Evolutionary conservation across 1,140 invertebrate genomes (phyloP), one percentile per base, ranked within the genome.

Genomic region (Listronotus bonariensis): DNA sequence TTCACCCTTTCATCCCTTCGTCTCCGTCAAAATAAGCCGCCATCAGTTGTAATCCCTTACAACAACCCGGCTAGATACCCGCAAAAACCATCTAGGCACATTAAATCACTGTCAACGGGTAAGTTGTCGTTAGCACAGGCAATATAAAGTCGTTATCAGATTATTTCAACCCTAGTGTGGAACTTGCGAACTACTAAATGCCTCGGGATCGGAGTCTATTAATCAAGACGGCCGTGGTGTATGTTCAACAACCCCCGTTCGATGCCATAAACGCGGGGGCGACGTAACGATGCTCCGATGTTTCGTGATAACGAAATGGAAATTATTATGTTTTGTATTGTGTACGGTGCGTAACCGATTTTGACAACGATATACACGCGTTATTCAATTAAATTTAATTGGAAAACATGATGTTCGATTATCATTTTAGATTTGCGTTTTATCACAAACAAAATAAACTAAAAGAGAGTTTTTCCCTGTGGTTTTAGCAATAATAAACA

Each of bases 141-240:
- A 64, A 59, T 49, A 64, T 59, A 58, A 58, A 71, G 69, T 71
- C 69, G 69, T 71, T 71, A 71, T 71, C 69, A 71, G 69, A 71
- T 71, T 71, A 71, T 59, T 71, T 69, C 69, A 65, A 68, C 69
- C 69, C 69, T 69, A 71, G 59, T 65, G 58, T 64, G 58, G 68
- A 69, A 72, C 68, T 72, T 69, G 69, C 68, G 68, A 72, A 72
- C 70, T 72, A 68, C 70, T 72, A 72, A 72, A 72, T 72, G 70
- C 68, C 49, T 51, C n/a, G 56, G 65, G 59, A 68, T 62, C 59
- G 65, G 52, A 72, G 70, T 72, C 70, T 72, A 72, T 72, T 72
- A 72, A 72, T 72, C 70, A 69, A 65, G 54, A 36, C 20, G 18
- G 51, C 14, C 48, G 8, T 46, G 15, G 15, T 26, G n/a, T 18